Evolutionary conservation across 2,888 invertebrate species (phyloP).

Genomic region (Syritta pipiens): DNA sequence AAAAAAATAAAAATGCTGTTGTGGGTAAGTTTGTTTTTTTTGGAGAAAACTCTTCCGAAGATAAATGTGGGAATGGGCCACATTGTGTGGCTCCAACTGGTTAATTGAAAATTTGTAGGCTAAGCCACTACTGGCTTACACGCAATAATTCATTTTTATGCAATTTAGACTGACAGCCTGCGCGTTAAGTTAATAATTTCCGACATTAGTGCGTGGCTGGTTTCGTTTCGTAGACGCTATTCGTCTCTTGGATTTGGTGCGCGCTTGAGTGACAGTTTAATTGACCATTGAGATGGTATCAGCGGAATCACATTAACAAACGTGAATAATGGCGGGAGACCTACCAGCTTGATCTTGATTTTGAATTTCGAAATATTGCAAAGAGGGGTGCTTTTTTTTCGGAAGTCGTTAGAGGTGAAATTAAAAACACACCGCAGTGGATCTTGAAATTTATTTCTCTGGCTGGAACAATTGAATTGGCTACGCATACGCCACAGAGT

Average conservation of each 20-base stretch:
- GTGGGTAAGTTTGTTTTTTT: slow-evolving; percentile 38
- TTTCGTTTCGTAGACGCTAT: slow-evolving; percentile 13
- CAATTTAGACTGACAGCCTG: slow-evolving; percentile 9
- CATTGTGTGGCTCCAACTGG: slow-evolving; percentile 12
- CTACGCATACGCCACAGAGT: not conserved
- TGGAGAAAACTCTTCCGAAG: not conserved
- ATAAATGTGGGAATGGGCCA: slow-evolving; percentile 40
- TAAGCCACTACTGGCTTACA: slow-evolving; percentile 34
- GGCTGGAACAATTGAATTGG: not conserved
- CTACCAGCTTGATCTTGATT: not conserved
- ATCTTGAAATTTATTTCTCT: not conserved
- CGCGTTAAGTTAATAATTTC: slow-evolving; percentile 13
- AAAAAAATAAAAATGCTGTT: slow-evolving; percentile 56
- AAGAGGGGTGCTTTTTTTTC: not conserved
- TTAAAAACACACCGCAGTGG: too few species aligned
- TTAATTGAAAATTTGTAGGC: not conserved
- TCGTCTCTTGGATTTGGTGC: slow-evolving; percentile 1
- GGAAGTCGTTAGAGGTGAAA: too few species aligned
- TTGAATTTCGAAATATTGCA: not conserved
- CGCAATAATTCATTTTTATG: slow-evolving; percentile 27
- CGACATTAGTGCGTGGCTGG: slow-evolving; percentile 20
- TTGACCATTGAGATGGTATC: slow-evolving; percentile 34
- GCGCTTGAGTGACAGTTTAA: slow-evolving; percentile 35
- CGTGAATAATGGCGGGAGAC: slow-evolving; percentile 5
- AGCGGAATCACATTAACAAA: slow-evolving; percentile 5